These are phyloP conservation scores for Sebastes goodei DNA, from an alignment of 2,797 vertebrate species.

Conservation along the genomic window DNA sequence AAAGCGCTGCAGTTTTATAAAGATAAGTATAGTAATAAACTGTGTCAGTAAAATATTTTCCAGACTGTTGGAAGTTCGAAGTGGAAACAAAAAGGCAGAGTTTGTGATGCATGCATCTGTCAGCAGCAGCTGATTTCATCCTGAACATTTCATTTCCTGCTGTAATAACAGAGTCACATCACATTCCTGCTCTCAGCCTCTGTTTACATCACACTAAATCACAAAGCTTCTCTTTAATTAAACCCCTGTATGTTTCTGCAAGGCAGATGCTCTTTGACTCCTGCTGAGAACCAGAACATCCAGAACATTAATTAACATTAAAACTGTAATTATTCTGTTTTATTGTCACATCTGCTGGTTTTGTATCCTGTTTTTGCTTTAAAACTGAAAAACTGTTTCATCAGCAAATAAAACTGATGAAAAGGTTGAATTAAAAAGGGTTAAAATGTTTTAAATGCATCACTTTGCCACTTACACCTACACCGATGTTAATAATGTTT, in stretches of 20 bases:
- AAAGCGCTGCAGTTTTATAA: background rate
- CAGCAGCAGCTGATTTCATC: background rate
- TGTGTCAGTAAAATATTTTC: background rate
- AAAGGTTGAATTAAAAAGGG: background rate
- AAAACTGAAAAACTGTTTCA: background rate
- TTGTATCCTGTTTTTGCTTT: background rate
- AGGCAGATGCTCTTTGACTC: background rate
- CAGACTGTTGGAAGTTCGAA: background rate
- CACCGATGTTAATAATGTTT: background rate
- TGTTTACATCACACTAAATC: constrained; percentile 20
- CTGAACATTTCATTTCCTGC: constrained; percentile 32
- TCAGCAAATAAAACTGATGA: background rate
- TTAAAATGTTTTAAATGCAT: background rate
- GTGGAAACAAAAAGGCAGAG: constrained; percentile 13
- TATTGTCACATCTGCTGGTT: background rate
- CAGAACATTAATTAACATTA: background rate
- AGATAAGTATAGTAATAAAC: background rate
- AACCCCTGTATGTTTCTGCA: background rate
- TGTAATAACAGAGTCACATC: constrained; percentile 48
- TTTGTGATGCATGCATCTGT: constrained; percentile 2
- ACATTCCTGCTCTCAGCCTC: constrained; percentile 21
- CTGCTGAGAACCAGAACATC: background rate
- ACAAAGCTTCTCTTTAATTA: constrained; percentile 22
- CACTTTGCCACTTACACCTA: background rate
- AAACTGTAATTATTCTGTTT: background rate